phyloP scores from a whole-genome alignment of 2,888 invertebrate genomes.

The Megastigmus dorsalis region DNA sequence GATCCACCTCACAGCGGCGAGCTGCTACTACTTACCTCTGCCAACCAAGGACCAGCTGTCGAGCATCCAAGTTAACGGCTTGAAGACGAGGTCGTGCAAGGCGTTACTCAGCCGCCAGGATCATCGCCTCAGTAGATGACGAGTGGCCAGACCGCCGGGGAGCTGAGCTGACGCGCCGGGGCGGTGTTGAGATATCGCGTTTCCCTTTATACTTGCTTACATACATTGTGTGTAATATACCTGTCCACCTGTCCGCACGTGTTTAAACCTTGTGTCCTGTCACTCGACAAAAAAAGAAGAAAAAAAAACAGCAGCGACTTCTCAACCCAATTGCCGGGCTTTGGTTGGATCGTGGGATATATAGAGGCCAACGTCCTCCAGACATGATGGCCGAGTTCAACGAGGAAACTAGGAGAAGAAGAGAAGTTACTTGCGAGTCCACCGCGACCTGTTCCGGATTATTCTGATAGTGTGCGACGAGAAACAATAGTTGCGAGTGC shows the following conservation, averaged over 20 bases:
- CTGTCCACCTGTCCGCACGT: too few species aligned
- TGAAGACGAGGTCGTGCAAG: neutral
- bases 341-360: too few species aligned
- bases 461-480: too few species aligned
- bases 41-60: too few species aligned
- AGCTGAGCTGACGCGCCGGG: conserved; percentile 59
- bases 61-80: too few species aligned
- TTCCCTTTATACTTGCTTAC: neutral
- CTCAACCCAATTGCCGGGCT: neutral
- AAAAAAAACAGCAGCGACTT: too few species aligned
- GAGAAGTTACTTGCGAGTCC: conserved; percentile 33
- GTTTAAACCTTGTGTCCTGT: too few species aligned
- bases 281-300: too few species aligned
- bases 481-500: too few species aligned
- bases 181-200: conserved; percentile 49
- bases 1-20: neutral
- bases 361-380: too few species aligned
- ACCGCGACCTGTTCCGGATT: neutral
- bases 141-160: conserved; percentile 66
- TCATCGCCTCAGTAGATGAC: conserved; percentile 67
- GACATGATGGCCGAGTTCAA: conserved; percentile 45
- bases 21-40: too few species aligned
- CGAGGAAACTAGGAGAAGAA: conserved; percentile 51
- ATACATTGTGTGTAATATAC: too few species aligned
- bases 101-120: conserved; percentile 59